These are phyloP conservation scores for Dendrophyllia cribrosa DNA, from an alignment of 64 coral and sea anemone genomes.

Conservation along the genomic window DNA sequence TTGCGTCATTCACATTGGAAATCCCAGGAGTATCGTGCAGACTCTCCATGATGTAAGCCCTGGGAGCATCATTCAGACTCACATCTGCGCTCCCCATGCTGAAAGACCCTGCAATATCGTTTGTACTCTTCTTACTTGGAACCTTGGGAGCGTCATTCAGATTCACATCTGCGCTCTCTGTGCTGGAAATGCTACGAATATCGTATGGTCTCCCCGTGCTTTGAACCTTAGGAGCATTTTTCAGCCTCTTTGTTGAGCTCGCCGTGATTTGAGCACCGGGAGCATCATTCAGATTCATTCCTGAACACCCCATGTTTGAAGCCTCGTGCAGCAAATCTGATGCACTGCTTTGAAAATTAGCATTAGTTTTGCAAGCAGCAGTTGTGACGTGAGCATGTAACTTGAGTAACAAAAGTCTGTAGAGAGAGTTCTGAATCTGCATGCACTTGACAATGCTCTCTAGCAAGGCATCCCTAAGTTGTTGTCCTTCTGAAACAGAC, in stretches of 20 bases:
- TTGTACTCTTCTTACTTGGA: neutral
- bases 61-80: too few relatives aligned
- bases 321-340: neutral
- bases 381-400: neutral
- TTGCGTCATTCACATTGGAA: neutral
- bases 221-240: neutral
- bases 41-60: too few relatives aligned
- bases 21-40: too few relatives aligned
- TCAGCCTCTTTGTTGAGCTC: neutral
- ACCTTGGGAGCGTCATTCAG: neutral
- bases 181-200: neutral
- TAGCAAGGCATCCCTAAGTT: neutral
- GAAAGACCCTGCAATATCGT: too few relatives aligned
- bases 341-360: neutral
- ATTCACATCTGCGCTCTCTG: neutral
- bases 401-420: constrained; percentile 18
- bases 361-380: neutral
- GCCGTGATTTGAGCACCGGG: neutral
- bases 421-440: constrained; percentile 27
- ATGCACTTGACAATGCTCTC: constrained; percentile 32
- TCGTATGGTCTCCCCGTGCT: neutral
- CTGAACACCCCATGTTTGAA: neutral
- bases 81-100: too few relatives aligned
- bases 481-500: neutral
- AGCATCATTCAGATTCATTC: neutral